Base-by-base conservation (phyloP, 1,140 invertebrate genomes). In the Venturia canescens region DNA sequence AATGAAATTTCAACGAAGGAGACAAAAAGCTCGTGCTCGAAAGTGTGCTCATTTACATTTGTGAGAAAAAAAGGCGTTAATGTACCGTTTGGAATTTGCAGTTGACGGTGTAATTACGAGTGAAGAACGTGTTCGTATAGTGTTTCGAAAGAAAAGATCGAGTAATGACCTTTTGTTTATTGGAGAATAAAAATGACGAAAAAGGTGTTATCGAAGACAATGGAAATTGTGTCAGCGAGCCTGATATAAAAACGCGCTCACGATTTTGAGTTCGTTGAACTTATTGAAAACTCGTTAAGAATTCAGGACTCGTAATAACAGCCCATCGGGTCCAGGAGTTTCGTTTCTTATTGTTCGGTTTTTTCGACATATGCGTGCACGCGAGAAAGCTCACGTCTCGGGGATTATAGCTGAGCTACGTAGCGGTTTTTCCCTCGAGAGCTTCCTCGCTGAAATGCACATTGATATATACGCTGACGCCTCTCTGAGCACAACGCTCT, bases 271-370 rank as follows among this genome's bases (percentile, higher is more conserved):
- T 63, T 63, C 23, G 27, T 63, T 13, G 60, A 63, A 23, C 60
- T 26, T 63, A 63, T 63, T 63, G 60, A 11, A 63, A 63, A 63
- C 60, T 26, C n/a, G 23, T 63, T 63, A 63, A 63, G n/a, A 63
- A 63, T 63, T 63, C 60, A 63, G 60, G 60, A 63, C 60, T 63
- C 60, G 60, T 26, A 63, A 63, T 63, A 63, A 26, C 60, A 26
- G 23, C 60, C 15, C 60, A 63, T 63, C 60, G 16, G 60, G 27
- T 63, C 21, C 60, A 63, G 23, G n/a, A 63, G 60, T 63, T 63
- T 63, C 27, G n/a, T 63, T 27, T 63, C 13, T 26, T 15, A n/a
- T 63, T 23, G 6, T 26, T 26, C 13, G 60, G 1, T 63, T 13
- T 9, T 21, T 15, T 26, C 16, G 60, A 23, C 23, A 23, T 63